Percentiles rank a stretch among this genome's conserved stretches.
Conservation (phyloP, 1,140 invertebrate species). For the Hydropsyche tenuis region DNA sequence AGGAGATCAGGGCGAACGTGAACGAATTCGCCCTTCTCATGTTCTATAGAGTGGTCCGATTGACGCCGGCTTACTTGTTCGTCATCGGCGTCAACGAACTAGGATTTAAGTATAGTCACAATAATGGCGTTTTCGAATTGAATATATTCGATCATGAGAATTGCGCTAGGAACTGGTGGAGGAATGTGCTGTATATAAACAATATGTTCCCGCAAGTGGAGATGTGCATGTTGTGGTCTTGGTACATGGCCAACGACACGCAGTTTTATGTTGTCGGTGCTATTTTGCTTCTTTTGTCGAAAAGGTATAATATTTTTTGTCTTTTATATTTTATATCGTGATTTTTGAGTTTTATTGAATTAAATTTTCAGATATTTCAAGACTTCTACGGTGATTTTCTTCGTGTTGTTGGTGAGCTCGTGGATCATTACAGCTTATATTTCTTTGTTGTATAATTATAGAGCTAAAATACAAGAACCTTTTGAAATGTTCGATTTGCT, state of each 20-base stretch:
- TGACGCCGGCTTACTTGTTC: constrained; percentile 83
- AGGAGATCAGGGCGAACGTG: constrained; percentile 38
- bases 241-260: constrained; percentile 93
- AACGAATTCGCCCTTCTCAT: constrained; percentile 40
- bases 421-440: constrained; percentile 78
- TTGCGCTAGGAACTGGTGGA: constrained; percentile 82
- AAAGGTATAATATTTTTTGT: constrained; percentile 65
- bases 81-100: constrained; percentile 78
- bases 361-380: constrained; percentile 63
- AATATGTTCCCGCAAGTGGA: constrained; percentile 79
- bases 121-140: constrained; percentile 77
- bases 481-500: constrained; percentile 83
- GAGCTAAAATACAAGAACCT: constrained; percentile 79
- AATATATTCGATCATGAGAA: constrained; percentile 75
- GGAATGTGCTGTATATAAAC: constrained; percentile 82
- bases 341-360: neutral
- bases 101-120: constrained; percentile 68
- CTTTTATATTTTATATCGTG: neutral
- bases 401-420: constrained; percentile 71
- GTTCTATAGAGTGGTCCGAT: constrained; percentile 67
- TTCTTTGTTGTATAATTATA: constrained; percentile 76
- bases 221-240: constrained; percentile 89
- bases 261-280: constrained; percentile 84
- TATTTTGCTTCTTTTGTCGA: constrained; percentile 74
- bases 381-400: constrained; percentile 62